Percentiles rank a stretch among this genome's conserved stretches.
Evolutionary conservation across 2,113 vertebrate species (phyloP).

Genomic region (Loxodonta africana): DNA sequence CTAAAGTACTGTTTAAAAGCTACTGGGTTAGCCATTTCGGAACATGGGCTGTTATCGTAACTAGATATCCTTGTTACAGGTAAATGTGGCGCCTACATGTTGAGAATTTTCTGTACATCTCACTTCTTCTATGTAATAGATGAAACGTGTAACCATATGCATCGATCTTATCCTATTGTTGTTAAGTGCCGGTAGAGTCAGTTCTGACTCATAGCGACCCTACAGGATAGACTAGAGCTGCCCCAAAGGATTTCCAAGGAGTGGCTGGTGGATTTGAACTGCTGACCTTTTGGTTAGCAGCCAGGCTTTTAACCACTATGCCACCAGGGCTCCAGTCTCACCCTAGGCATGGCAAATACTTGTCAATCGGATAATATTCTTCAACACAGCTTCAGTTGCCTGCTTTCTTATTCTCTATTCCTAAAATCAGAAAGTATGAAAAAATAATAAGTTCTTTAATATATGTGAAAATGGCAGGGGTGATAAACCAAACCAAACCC

Average conservation of each 20-base stretch:
- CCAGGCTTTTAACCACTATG: no score
- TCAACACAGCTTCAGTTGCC: neutral
- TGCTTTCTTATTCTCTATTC: neutral
- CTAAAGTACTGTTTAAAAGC: neutral
- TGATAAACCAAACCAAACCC: neutral
- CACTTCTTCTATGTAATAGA: neutral
- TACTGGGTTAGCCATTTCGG: neutral
- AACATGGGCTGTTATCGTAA: neutral
- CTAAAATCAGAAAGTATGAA: constrained; percentile 6
- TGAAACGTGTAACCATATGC: neutral
- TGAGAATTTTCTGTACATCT: neutral
- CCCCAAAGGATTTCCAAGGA: no score
- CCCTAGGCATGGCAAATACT: neutral
- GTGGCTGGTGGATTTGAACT: no score
- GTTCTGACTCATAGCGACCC: no score
- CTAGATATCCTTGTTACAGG: neutral
- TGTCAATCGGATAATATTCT: neutral
- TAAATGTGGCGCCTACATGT: neutral
- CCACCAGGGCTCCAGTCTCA: no score
- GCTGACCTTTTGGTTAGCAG: no score
- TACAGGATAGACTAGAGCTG: no score
- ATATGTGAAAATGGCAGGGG: neutral
- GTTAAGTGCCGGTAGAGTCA: no score
- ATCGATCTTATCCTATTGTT: neutral
- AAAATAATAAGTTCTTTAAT: neutral